phyloP scores from a whole-genome alignment of 1,140 invertebrate genomes.

The Fragariocoptes setiger region DNA sequence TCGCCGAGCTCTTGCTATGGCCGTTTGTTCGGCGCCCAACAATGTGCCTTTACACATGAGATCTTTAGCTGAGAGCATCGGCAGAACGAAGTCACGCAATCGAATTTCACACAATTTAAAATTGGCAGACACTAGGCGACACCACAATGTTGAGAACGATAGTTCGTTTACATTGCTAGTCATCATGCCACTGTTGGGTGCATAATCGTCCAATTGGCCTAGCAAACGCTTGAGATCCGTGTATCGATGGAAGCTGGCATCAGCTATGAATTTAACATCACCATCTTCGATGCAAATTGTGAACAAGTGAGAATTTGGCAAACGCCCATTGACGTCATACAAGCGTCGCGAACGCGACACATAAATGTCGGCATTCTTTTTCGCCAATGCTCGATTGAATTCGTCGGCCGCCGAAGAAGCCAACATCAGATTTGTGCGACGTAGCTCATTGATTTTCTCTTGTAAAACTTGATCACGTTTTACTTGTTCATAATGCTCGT shows the following conservation, averaged over 20 bases:
- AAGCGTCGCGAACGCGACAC: slow-evolving; percentile 54
- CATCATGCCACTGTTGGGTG: slow-evolving; percentile 49
- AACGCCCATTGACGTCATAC: slow-evolving; percentile 33
- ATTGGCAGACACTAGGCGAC: slow-evolving; percentile 41
- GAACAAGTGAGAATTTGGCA: slow-evolving; percentile 25
- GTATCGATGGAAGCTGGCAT: slow-evolving; percentile 48
- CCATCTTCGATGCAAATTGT: slow-evolving; percentile 43
- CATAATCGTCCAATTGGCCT: slow-evolving; percentile 40
- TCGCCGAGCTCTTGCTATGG: slow-evolving; percentile 33
- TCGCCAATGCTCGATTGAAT: slow-evolving; percentile 41
- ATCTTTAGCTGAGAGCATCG: slow-evolving; percentile 43
- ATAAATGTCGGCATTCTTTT: slow-evolving; percentile 77
- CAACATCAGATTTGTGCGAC: slow-evolving; percentile 11
- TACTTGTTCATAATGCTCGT: slow-evolving; percentile 77
- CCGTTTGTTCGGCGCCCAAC: slow-evolving; percentile 54
- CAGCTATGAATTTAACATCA: slow-evolving; percentile 49
- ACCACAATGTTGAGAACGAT: slow-evolving; percentile 74
- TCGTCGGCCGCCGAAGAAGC: slow-evolving; percentile 31
- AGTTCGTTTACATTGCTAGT: slow-evolving; percentile 40
- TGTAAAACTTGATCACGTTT: slow-evolving; percentile 67
- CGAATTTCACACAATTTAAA: slow-evolving; percentile 53
- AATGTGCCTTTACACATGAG: slow-evolving; percentile 59
- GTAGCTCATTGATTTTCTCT: slow-evolving; percentile 43
- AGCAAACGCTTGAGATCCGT: slow-evolving; percentile 39
- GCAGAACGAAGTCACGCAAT: slow-evolving; percentile 80